A percentile compares a stretch with the other conserved stretches of the same genome.
phyloP scores from a whole-genome alignment of 2,113 vertebrate species.

The Pseudonaja textilis region DNA sequence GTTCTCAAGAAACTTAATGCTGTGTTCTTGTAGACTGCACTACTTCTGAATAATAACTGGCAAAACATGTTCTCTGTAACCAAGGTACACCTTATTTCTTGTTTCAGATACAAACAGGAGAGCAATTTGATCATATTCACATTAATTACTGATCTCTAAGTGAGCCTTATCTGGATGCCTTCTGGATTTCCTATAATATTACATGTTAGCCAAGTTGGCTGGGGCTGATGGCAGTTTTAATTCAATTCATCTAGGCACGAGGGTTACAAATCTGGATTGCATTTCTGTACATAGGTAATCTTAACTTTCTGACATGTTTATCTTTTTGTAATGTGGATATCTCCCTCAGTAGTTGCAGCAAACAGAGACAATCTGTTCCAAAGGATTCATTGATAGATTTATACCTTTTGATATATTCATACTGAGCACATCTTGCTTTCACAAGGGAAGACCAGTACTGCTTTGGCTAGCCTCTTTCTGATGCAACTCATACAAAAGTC shows the following conservation, averaged over 20 bases:
- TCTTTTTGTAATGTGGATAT: not conserved
- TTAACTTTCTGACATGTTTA: not conserved
- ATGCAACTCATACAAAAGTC: not conserved
- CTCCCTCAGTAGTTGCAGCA: not conserved
- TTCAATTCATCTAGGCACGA: not conserved
- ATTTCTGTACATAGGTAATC: not conserved
- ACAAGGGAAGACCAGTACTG: not conserved
- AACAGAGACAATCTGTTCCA: not conserved
- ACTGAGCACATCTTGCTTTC: not conserved
- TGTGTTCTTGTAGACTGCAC: not conserved
- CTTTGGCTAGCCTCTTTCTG: not conserved
- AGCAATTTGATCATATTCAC: not conserved
- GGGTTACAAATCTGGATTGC: not conserved
- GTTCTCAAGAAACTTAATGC: not conserved
- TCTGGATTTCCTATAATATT: not conserved
- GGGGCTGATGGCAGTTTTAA: not conserved
- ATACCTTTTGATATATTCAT: not conserved
- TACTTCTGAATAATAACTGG: not conserved
- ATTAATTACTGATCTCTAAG: not conserved
- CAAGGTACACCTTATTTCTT: not conserved
- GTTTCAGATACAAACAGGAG: not conserved
- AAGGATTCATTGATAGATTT: not conserved
- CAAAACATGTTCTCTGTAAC: not conserved
- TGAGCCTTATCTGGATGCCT: not conserved
- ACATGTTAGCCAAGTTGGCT: not conserved